phyloP scores from a whole-genome alignment of 2,797 vertebrate species.

The Erpetoichthys calabaricus region DNA sequence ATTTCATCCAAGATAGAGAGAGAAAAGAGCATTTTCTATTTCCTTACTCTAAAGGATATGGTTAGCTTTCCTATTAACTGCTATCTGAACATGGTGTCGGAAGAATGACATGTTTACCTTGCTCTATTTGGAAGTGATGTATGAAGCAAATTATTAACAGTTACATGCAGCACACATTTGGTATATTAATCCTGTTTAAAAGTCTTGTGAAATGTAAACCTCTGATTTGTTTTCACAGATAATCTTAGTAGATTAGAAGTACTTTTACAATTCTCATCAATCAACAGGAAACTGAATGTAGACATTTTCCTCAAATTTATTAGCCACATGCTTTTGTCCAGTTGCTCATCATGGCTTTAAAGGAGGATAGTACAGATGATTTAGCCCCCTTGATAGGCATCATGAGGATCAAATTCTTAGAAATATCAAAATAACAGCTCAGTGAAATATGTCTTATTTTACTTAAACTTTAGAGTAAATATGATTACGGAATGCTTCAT shows the following conservation, averaged over 20 bases:
- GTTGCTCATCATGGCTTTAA: background rate
- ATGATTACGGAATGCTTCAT: no score
- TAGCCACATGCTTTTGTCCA: background rate
- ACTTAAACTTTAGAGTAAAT: no score
- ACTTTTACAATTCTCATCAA: background rate
- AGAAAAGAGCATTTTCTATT: background rate
- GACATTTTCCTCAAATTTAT: background rate
- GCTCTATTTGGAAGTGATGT: background rate
- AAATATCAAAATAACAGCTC: no score
- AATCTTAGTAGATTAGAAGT: background rate
- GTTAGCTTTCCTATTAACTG: background rate
- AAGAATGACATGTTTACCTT: background rate
- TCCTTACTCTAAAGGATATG: background rate
- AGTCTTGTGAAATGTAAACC: background rate
- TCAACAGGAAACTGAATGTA: background rate
- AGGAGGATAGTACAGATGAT: background rate
- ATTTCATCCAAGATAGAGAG: background rate
- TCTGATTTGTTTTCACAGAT: background rate
- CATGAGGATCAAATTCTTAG: no score
- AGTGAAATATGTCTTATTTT: no score
- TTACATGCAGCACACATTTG: background rate
- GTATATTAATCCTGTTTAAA: background rate
- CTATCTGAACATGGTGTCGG: background rate
- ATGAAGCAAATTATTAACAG: slow-evolving; percentile 1
- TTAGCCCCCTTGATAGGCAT: no score